Evolutionary conservation across 2,888 invertebrate genomes (phyloP).

Genomic region (Drosophila birchii): DNA sequence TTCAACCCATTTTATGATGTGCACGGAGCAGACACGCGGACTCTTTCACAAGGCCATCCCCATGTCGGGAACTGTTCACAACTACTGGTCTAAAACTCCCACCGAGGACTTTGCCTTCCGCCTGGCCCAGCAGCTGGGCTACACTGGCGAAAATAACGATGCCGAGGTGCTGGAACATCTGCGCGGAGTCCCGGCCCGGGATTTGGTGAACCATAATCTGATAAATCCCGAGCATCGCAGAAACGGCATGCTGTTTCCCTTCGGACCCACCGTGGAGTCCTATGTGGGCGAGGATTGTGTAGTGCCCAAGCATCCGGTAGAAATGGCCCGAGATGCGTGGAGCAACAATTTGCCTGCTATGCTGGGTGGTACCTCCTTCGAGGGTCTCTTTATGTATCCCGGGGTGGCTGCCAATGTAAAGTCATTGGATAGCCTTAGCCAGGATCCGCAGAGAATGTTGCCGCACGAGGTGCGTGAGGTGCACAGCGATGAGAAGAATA

Average conservation of each 20-base stretch:
- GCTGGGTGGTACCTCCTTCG: constrained; percentile 81
- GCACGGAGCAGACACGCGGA: constrained; percentile 85
- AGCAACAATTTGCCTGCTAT: constrained; percentile 79
- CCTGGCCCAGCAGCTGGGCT: constrained; percentile 81
- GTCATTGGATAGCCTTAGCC: constrained; percentile 53
- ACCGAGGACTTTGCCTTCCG: constrained; percentile 74
- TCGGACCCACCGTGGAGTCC: constrained; percentile 82
- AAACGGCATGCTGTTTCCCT: constrained; percentile 69
- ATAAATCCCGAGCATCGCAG: constrained; percentile 70
- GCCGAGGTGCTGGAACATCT: constrained; percentile 82
- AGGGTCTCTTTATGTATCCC: constrained; percentile 81
- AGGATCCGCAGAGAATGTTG: constrained; percentile 56
- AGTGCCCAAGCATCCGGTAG: constrained; percentile 67
- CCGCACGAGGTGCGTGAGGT: constrained; percentile 56
- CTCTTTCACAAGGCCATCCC: constrained; percentile 83
- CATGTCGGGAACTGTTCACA: constrained; percentile 81
- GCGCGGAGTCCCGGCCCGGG: constrained; percentile 71
- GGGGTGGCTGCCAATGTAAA: constrained; percentile 57
- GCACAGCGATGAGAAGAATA: constrained; percentile 57
- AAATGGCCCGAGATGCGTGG: constrained; percentile 81
- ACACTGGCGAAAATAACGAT: constrained; percentile 81
- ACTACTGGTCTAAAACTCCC: constrained; percentile 77
- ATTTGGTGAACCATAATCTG: constrained; percentile 74
- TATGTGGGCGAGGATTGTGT: constrained; percentile 79
- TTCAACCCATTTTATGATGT: constrained; percentile 85